phyloP scores from a whole-genome alignment of 2,888 invertebrate genomes.

The Xestia ashworthii region DNA sequence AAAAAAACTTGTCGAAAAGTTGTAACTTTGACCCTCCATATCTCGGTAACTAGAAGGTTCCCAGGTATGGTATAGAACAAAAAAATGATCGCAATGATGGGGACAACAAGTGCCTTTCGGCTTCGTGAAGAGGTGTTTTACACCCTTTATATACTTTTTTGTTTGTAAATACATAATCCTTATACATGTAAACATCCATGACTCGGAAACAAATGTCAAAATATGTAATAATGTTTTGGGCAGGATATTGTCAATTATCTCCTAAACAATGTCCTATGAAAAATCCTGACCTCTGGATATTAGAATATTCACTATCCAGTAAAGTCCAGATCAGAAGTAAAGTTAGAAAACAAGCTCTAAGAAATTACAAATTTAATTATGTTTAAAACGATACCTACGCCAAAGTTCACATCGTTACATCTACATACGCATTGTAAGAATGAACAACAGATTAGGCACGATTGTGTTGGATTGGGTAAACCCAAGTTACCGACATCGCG shows the following conservation, averaged over 20 bases:
- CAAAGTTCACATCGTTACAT: not conserved
- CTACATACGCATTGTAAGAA: not conserved
- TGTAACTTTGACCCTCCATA: too few species aligned
- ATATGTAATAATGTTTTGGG: not conserved
- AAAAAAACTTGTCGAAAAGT: too few species aligned
- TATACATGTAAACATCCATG: too few species aligned
- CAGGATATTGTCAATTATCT: constrained; percentile 5
- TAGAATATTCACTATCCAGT: not conserved
- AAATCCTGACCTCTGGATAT: not conserved
- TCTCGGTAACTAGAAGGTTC: too few species aligned
- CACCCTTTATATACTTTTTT: too few species aligned
- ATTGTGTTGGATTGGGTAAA: not conserved
- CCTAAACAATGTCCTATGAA: not conserved
- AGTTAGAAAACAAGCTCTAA: not conserved
- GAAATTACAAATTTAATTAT: not conserved
- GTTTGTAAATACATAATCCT: too few species aligned
- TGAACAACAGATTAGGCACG: not conserved
- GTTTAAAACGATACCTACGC: too few species aligned
- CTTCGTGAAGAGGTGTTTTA: too few species aligned
- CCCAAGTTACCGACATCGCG: constrained; percentile 1
- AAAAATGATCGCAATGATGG: too few species aligned
- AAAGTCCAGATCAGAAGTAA: not conserved
- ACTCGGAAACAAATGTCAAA: too few species aligned
- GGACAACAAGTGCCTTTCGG: too few species aligned
- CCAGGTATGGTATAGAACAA: too few species aligned